Conservation (phyloP, 2,797 vertebrate species). For the Anabacerthia variegaticeps region DNA sequence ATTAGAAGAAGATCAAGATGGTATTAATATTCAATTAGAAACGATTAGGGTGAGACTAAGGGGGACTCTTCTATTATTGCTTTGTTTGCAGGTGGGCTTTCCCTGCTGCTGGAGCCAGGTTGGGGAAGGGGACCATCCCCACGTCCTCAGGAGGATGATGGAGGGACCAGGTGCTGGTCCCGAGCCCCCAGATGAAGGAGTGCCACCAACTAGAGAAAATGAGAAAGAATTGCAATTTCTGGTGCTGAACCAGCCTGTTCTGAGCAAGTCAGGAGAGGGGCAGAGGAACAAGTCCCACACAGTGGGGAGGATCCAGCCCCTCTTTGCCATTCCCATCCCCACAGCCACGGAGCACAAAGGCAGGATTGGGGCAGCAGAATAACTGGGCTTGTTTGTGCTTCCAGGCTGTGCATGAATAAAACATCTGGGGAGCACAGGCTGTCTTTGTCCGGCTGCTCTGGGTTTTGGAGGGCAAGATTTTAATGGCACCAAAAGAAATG, state of each 20-base stretch:
- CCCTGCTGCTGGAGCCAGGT: neutral
- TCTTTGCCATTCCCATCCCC: neutral
- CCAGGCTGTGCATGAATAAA: slow-evolving; percentile 30
- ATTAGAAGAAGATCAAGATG: neutral
- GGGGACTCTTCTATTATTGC: neutral
- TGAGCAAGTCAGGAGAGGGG: neutral
- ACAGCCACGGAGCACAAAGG: neutral
- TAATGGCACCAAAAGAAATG: neutral
- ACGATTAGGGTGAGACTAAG: neutral
- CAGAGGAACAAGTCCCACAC: neutral
- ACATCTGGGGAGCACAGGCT: slow-evolving; percentile 13
- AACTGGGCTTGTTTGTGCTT: neutral
- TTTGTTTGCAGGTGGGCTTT: neutral
- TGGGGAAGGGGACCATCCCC: neutral
- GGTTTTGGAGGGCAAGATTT: neutral
- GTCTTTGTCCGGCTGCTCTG: neutral
- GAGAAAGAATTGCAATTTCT: neutral
- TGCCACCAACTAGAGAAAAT: rapidly evolving
- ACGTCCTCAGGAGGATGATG: rapidly evolving
- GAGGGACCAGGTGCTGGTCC: neutral
- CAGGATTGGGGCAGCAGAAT: neutral
- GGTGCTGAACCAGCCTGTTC: neutral
- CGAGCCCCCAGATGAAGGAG: rapidly evolving
- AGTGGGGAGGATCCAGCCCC: neutral
- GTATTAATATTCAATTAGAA: neutral